Evolutionary conservation across 2,888 invertebrate genomes (phyloP), one percentile per base, ranked within the genome.

Genomic region (Nomada hirtipes): DNA sequence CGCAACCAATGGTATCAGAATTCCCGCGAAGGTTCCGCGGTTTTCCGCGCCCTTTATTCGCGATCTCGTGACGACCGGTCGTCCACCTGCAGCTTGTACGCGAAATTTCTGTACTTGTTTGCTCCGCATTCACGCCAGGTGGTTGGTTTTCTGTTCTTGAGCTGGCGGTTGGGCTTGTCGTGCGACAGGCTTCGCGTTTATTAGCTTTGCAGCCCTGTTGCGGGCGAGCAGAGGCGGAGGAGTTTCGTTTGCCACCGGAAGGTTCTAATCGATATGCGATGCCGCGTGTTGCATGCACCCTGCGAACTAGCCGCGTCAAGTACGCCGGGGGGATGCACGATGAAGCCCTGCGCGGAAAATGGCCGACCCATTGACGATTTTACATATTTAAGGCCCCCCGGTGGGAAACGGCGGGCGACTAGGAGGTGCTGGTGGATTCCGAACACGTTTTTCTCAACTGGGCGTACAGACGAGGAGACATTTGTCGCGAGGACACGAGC

Each of bases 331-430:
- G 87, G 85, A 85, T 85, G 75, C 78, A 83, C 70, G 80, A 87
- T 86, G 80, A 87, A 86, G 86, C 83, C 85, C 86, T 47, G 87
- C 53, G n/a, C 86, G 84, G 91, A 91, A 91, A 91, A 90, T 91
- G 91, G 89, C 87, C 88, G 87, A 82, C 87, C 88, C 87, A 90
- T 92, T 92, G 92, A 92, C 92, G 91, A 89, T 89, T 91, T 87
- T 88, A 89, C 90, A 90, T 90, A 89, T 85, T 72, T 69, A 36
- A n/a, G 11, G 60, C 60, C 60, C 50, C 29, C 36, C 68, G 59
- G 29, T 55, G 59, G 72, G 70, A 76, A 82, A 77, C 77, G 74
- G 65, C 60, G 23, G 29, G 44, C 52, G 36, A 2, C 64, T 13
- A 63, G 57, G 20, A 13, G n/a, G 23, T 18, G 72, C 0, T 13